Evolutionary conservation across 2,113 vertebrate genomes (phyloP).

Genomic region (Delphinus delphis): DNA sequence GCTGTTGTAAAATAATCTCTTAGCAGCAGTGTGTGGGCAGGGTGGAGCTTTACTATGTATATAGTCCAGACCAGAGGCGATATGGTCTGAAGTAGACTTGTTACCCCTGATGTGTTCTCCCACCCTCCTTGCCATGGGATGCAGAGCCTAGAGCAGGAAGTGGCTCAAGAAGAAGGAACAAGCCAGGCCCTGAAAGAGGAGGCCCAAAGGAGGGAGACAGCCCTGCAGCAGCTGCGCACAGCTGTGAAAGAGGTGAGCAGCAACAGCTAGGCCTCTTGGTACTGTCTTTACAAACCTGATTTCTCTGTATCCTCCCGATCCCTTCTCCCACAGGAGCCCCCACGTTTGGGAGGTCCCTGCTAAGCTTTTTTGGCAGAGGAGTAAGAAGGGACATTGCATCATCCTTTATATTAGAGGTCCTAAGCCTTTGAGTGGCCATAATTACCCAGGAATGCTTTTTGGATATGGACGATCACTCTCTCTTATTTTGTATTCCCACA

Average conservation of each 20-base stretch:
- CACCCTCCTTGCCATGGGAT: slow-evolving; percentile 25
- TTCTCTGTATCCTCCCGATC: not conserved
- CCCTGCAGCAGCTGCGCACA: slow-evolving; percentile 88
- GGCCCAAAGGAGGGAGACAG: slow-evolving; percentile 87
- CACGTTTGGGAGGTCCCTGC: not conserved
- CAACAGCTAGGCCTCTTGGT: not conserved
- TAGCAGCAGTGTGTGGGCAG: not conserved
- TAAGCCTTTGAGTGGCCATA: not conserved
- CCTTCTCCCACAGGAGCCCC: not conserved
- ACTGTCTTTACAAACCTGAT: not conserved
- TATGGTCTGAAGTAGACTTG: not conserved
- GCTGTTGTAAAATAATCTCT: not conserved
- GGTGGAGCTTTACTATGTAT: not conserved
- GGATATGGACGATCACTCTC: not conserved
- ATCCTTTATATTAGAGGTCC: not conserved
- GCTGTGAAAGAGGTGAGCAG: slow-evolving; percentile 94
- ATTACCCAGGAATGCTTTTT: not conserved
- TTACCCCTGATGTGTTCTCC: not conserved
- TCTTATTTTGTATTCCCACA: not conserved
- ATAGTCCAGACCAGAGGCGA: not conserved
- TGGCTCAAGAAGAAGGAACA: slow-evolving; percentile 92
- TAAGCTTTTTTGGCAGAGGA: not conserved
- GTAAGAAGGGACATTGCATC: not conserved
- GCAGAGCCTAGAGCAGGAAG: slow-evolving; percentile 91
- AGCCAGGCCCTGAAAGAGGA: slow-evolving; percentile 93